Percentiles rank a stretch among this genome's conserved stretches.
Evolutionary conservation across 2,888 invertebrate genomes (phyloP).

Genomic region (Ophion obscuratus): DNA sequence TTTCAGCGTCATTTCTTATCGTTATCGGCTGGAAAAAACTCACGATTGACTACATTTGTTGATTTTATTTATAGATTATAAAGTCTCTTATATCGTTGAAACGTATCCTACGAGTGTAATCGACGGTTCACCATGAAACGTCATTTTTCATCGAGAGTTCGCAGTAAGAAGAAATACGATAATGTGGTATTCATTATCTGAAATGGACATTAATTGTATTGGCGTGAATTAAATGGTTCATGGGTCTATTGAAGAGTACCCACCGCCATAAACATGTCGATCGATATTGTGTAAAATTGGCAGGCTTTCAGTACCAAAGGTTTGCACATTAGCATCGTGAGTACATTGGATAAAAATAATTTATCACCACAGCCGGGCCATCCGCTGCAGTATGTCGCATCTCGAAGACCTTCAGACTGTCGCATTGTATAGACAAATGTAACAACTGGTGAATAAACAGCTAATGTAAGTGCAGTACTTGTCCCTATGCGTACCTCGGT

Average conservation of each 20-base stretch:
- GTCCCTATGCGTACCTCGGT: constrained; percentile 41
- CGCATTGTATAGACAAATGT: background rate
- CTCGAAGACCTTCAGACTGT: constrained; percentile 71
- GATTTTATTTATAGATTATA: no score
- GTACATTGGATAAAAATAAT: constrained; percentile 64
- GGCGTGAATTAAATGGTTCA: background rate
- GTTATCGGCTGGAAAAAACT: no score
- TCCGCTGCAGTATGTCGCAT: constrained; percentile 69
- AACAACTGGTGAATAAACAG: background rate
- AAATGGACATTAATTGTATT: background rate
- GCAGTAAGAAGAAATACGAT: constrained; percentile 65
- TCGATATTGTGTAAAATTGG: constrained; percentile 67
- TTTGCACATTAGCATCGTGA: constrained; percentile 70
- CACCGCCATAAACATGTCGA: constrained; percentile 63
- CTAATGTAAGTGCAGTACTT: background rate
- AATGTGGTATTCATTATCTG: constrained; percentile 66
- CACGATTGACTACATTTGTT: no score
- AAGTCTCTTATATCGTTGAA: background rate
- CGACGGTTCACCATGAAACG: background rate
- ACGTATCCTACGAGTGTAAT: background rate
- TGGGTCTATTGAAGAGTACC: background rate
- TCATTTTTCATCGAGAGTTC: constrained; percentile 50
- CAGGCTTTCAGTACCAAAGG: constrained; percentile 71
- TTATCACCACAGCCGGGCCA: constrained; percentile 69
- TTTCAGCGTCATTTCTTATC: no score